Conservation (phyloP, 1,140 invertebrate species). For the Oryctes rhinoceros region DNA sequence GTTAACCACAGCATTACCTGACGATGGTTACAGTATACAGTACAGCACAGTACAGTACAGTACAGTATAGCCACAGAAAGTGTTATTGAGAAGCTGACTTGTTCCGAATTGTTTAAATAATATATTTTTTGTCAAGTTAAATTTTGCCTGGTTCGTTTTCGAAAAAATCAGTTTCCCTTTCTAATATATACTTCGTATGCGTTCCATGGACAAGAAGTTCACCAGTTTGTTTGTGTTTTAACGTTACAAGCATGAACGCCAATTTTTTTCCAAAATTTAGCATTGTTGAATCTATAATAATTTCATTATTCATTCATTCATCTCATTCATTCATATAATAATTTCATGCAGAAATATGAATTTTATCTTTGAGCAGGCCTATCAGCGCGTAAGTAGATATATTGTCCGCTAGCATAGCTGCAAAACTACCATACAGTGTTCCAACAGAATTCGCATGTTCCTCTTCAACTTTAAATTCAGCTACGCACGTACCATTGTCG, state of each 20-base stretch:
- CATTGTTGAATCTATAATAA: background rate
- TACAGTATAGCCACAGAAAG: too few relatives aligned
- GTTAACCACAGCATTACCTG: too few relatives aligned
- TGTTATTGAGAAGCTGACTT: too few relatives aligned
- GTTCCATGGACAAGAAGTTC: background rate
- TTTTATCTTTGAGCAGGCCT: background rate
- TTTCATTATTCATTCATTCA: background rate
- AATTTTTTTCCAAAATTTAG: background rate
- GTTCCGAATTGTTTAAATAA: too few relatives aligned
- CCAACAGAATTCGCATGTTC: conserved; percentile 82
- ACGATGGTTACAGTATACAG: too few relatives aligned
- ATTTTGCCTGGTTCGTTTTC: too few relatives aligned
- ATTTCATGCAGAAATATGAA: background rate
- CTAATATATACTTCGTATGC: background rate
- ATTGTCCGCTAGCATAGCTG: conserved; percentile 81
- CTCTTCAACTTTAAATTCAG: conserved; percentile 78
- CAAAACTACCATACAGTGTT: conserved; percentile 85
- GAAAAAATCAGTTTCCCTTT: background rate
- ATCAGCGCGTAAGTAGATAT: conserved; percentile 81
- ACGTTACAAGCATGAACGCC: background rate
- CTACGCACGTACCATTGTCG: conserved; percentile 73
- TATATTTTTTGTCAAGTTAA: too few relatives aligned
- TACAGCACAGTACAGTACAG: too few relatives aligned
- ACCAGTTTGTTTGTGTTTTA: background rate
- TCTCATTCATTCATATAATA: too few relatives aligned